Evolutionary conservation across 2,888 invertebrate genomes (phyloP).

Genomic region (Therioaphis trifolii): DNA sequence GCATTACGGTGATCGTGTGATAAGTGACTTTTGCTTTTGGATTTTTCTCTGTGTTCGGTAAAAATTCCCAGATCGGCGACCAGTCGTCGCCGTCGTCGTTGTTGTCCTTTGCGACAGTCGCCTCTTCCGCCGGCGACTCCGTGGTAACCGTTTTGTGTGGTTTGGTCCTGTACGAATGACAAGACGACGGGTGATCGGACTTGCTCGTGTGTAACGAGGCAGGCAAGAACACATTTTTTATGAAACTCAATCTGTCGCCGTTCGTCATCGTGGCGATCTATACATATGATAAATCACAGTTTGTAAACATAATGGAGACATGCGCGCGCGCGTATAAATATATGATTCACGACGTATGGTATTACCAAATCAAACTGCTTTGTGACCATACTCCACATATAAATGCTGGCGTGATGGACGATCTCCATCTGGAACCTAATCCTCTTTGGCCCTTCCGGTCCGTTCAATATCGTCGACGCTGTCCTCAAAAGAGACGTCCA

Average conservation of each 20-base stretch:
- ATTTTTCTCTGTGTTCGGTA: conserved; percentile 50
- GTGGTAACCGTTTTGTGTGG: not conserved
- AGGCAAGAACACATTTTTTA: conserved; percentile 49
- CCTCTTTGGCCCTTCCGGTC: conserved; percentile 54
- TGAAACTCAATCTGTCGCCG: conserved; percentile 39
- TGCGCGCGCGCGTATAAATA: not conserved
- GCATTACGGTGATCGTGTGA: conserved; percentile 17
- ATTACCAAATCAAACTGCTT: conserved; percentile 49
- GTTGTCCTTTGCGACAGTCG: not conserved
- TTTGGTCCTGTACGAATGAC: conserved; percentile 25
- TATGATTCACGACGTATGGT: not conserved
- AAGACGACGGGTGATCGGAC: not conserved
- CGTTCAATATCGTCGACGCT: conserved; percentile 60
- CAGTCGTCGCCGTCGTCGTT: conserved; percentile 26
- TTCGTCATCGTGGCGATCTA: conserved; percentile 47
- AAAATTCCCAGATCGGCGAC: conserved; percentile 59
- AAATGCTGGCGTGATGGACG: conserved; percentile 55
- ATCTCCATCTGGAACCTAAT: conserved; percentile 64
- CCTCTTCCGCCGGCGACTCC: not conserved
- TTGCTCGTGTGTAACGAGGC: not conserved
- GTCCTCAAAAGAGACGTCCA: conserved; percentile 64
- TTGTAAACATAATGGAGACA: not conserved
- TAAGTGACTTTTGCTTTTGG: conserved; percentile 31
- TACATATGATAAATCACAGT: not conserved
- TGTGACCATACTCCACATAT: conserved; percentile 50